phyloP scores from a whole-genome alignment of 2,113 vertebrate genomes.

The Thymallus thymallus region DNA sequence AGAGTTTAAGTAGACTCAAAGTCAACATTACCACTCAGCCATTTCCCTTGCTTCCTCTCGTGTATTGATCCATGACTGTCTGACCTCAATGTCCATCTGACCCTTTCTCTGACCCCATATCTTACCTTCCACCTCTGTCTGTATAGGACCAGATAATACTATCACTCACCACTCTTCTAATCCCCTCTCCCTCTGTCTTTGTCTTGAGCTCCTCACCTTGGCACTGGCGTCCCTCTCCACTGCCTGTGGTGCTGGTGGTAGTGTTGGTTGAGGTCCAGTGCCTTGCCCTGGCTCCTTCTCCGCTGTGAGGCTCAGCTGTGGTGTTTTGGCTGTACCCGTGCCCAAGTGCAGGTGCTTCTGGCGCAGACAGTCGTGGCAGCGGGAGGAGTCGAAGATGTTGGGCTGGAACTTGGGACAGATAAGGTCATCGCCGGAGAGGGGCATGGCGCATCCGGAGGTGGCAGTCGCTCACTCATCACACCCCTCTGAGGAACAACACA shows the following conservation, averaged over 20 bases:
- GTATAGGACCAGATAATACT: constrained; percentile 26
- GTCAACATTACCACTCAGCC: neutral
- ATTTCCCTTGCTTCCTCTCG: neutral
- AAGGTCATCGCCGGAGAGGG: constrained; percentile 56
- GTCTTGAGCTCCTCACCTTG: constrained; percentile 58
- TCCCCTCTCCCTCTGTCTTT: constrained; percentile 12
- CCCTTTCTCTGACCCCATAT: constrained; percentile 27
- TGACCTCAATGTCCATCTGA: neutral
- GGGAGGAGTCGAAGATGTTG: constrained; percentile 80
- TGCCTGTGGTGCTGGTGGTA: constrained; percentile 44
- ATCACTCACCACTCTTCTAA: constrained; percentile 27
- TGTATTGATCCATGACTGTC: neutral
- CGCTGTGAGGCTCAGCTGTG: constrained; percentile 26
- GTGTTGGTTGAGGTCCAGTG: constrained; percentile 39
- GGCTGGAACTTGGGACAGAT: constrained; percentile 80
- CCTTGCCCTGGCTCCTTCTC: neutral
- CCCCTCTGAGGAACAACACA: constrained; percentile 31
- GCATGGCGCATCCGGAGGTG: constrained; percentile 68
- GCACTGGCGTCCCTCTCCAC: constrained; percentile 64
- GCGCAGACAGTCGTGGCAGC: constrained; percentile 82
- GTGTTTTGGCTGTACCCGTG: constrained; percentile 6
- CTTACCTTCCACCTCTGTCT: constrained; percentile 2
- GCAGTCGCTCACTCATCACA: constrained; percentile 44
- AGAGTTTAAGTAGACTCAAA: neutral
- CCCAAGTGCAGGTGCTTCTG: constrained; percentile 71